Evolutionary conservation across 2,113 vertebrate genomes (phyloP), one percentile per base, ranked within the genome.

Genomic region (Aldabrachelys gigantea): DNA sequence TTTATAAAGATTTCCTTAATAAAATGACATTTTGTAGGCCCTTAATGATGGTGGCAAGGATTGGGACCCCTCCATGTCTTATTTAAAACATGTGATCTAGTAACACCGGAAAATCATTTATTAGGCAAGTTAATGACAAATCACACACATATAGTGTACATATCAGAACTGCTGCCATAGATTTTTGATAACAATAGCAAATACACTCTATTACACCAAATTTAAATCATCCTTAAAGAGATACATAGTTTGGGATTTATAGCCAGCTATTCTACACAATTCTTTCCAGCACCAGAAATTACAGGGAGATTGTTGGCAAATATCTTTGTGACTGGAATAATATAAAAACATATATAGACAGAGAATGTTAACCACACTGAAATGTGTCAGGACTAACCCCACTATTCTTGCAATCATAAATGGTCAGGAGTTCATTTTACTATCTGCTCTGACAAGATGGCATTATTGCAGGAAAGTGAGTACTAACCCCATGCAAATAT

Each of bases 1-100:
- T 57, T 44, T 80, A 87, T 17, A 89, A 80, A 53, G 2, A 16
- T 59, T 56, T 29, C n/a, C 14, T 84, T 4, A 89, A 52, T 79
- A 72, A 69, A 83, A 85, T 76, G 72, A 65, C 84, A 91, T 85
- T n/a, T 38, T 78, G 2, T 79, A 19, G 41, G 35, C 89, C 87
- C 35, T 88, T 88, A 7, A 78, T 52, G 93, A 88, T 12, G 27
- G 35, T 65, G 54, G 72, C 47, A 87, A 53, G 6, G 56, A 84
- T 35, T n/a, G 83, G 3, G 27, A 79, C 25, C 13, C 44, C 49
- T 92, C 94, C 90, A 54, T 10, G 92, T 83, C 92, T 41, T 80
- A 80, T 82, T 86, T 92, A 76, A 95, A 95, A 88, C 38, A 56
- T 54, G 24, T 82, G 44, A 89, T 88, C 25, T 80, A 86, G 90